Evolutionary conservation across 1,140 invertebrate species (phyloP), one percentile per base, ranked within the genome.

Genomic region (Caenorhabditis briggsae): DNA sequence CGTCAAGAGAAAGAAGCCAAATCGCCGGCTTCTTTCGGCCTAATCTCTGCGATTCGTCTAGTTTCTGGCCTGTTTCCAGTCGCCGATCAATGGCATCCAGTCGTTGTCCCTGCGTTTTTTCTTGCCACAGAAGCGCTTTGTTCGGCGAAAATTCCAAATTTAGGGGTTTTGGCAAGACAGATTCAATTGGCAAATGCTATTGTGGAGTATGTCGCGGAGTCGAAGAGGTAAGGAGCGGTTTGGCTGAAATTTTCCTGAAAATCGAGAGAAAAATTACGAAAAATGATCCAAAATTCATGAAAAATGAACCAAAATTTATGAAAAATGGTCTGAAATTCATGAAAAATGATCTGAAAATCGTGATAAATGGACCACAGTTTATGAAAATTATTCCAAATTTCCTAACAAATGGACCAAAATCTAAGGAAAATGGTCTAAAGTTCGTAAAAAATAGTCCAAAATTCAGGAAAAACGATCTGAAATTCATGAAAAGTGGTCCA

Each of bases 51-150:
- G 18, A 33, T 59, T 65, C 58, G 59, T 14, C 65, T 87, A 8
- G 85, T 89, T 25, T 58, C 89, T 25, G 20, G 59, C 7, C 88
- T 89, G 0, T 89, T 89, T 46, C 89, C 89, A 23, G 86, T 86
- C 8, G 65, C 86, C 0, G 89, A 89, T 55, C 56, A 18, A 14
- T 89, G 82, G 82, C 89, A 89, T 65, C 89, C 89, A 9, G 88
- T 89, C 2, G 74, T 64, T 16, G 86, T 59, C 23, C 89, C 88
- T 0, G 48, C 88, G 9, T 23, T 89, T 50, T 33, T 84, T 11
- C 43, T 89, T 43, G 88, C 88, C 6, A 88, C 86, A 14, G 50
- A 87, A 7, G 78, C 55, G 7, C 50, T 89, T 5, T 64, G 53
- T 16, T 14, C 55, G 9, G 61, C 74, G 16, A 70, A 88, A 70